Evolutionary conservation across 2,113 vertebrate genomes (phyloP), one percentile per base, ranked within the genome.

Genomic region (Onychostruthus taczanowskii): DNA sequence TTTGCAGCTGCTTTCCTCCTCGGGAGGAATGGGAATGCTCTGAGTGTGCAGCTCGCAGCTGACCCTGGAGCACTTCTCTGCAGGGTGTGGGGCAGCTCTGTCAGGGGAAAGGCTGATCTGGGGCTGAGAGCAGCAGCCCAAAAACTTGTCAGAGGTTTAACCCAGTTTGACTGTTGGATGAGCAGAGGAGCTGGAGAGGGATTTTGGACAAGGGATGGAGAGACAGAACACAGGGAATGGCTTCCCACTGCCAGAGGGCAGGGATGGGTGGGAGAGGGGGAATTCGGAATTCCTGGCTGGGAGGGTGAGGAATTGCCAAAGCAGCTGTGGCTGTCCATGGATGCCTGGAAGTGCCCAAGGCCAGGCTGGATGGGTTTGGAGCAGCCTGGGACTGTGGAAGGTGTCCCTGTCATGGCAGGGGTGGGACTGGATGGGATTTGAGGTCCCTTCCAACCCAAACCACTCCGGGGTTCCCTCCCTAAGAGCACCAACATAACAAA

Each of bases 351-450:
- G 7, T 84, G 72, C 2, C 56, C 88, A 9, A 44, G 56, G 27
- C 22, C 49, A 21, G 49, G 64, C 0, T 46, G 64, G 55, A 53
- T 0, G 22, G 14, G 14, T 1, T 37, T 47, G 85, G 88, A 63
- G 35, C 64, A 37, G 0, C 43, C 35, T 72, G 73, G 58, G 58
- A 13, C 1, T 5, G 13, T 44, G 33, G 72, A 0, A 84, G 27
- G 7, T 46, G 69, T 18, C 55, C 53, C 33, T 44, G 63, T 9
- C 44, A 2, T 28, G 28, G 17, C 59, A 35, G 59, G 44, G 19
- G 7, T 10, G 55, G 28, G 1, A 2, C 7, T 3, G 11, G 13
- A 1, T 21, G 64, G 0, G 2, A 0, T 44, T 50, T 50, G 3
- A 44, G 18, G 6, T 44, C 33, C 55, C 23, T 72, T 39, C 37